These are phyloP conservation scores for Anthonomus grandis DNA, from an alignment of 1,140 invertebrate species.

Conservation along the genomic window DNA sequence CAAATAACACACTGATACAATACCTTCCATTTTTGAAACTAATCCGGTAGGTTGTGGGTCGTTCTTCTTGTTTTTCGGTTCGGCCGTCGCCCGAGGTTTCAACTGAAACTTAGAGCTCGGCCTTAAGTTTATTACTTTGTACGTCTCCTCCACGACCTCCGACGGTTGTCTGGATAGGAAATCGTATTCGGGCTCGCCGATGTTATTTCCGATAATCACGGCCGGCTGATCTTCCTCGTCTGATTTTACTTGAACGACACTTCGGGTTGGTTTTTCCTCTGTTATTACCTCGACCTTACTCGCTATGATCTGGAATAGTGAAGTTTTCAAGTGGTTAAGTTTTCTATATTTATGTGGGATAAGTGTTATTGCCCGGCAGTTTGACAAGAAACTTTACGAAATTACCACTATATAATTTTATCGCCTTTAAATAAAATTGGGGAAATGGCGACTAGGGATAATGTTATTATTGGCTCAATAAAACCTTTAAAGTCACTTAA, in stretches of 20 bases:
- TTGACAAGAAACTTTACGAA: background rate
- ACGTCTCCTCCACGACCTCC: slow-evolving; percentile 57
- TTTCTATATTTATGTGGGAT: slow-evolving; percentile 4
- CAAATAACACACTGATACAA: too few species aligned
- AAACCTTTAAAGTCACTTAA: too few species aligned
- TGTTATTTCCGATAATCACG: slow-evolving; percentile 61
- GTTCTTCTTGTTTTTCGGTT: slow-evolving; percentile 50
- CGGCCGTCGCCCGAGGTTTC: slow-evolving; percentile 54
- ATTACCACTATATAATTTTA: too few species aligned
- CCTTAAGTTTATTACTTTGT: slow-evolving; percentile 53
- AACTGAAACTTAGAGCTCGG: slow-evolving; percentile 48
- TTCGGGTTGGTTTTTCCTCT: slow-evolving; percentile 33
- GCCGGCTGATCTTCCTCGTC: slow-evolving; percentile 47
- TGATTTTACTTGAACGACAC: slow-evolving; percentile 50
- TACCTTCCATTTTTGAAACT: slow-evolving; percentile 77
- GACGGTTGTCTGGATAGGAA: slow-evolving; percentile 77
- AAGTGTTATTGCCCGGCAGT: background rate
- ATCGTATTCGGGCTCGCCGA: slow-evolving; percentile 77
- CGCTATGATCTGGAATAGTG: slow-evolving; percentile 39
- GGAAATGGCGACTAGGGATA: too few species aligned
- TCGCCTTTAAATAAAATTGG: too few species aligned
- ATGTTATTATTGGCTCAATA: too few species aligned
- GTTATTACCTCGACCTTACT: slow-evolving; percentile 54
- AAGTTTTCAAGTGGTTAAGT: background rate
- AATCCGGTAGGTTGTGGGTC: slow-evolving; percentile 68